Conservation (phyloP, 1,140 invertebrate genomes). For the Heliconius nattereri region DNA sequence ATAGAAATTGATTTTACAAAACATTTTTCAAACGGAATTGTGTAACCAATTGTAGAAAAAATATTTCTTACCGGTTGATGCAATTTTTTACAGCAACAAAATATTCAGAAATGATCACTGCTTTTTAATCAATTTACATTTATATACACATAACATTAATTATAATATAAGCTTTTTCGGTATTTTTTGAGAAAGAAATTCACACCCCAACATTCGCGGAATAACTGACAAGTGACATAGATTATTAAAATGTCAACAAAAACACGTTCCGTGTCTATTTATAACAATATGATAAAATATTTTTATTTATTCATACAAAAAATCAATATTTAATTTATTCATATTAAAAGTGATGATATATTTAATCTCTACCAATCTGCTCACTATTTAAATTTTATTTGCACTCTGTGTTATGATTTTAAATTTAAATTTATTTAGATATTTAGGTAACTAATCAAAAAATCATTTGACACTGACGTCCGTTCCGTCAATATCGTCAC, state of each 20-base stretch:
- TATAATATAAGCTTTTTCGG: slow-evolving; percentile 10
- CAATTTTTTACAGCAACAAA: neutral
- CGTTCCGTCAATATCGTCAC: slow-evolving; percentile 82
- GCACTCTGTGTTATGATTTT: too few relatives aligned
- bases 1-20: neutral
- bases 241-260: slow-evolving; percentile 12
- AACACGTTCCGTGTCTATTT: neutral
- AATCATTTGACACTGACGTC: slow-evolving; percentile 87
- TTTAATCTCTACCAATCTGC: too few relatives aligned
- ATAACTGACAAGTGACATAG: slow-evolving; percentile 9
- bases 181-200: slow-evolving; percentile 15
- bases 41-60: slow-evolving; percentile 11
- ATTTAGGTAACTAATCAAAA: slow-evolving; percentile 70
- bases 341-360: too few relatives aligned
- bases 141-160: slow-evolving; percentile 9
- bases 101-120: neutral
- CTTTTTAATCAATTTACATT: slow-evolving; percentile 1
- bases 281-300: too few relatives aligned
- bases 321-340: too few relatives aligned
- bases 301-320: too few relatives aligned
- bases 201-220: slow-evolving; percentile 24
- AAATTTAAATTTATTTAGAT: too few relatives aligned
- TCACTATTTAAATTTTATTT: too few relatives aligned
- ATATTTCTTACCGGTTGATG: slow-evolving; percentile 11
- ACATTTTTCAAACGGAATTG: slow-evolving; percentile 11